Percentiles rank a stretch among this genome's conserved stretches.
Conservation (phyloP, 2,888 invertebrate species). For the Octonoba sinensis region DNA sequence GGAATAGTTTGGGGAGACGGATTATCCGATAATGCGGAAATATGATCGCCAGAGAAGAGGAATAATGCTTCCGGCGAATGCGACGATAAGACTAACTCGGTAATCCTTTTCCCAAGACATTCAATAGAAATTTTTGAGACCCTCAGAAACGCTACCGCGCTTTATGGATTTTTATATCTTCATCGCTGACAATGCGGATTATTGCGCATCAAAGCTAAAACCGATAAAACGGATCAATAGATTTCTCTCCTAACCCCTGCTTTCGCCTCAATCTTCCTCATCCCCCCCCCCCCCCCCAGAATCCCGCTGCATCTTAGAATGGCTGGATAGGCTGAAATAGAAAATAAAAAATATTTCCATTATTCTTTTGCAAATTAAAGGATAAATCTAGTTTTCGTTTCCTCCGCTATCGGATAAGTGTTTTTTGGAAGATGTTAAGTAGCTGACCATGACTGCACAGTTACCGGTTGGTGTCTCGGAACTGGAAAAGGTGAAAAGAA, state of each 20-base stretch:
- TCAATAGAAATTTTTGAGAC: constrained; percentile 29
- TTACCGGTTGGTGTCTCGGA: too few species aligned
- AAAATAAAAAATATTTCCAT: constrained; percentile 17
- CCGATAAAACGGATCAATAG: constrained; percentile 50
- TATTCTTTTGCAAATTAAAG: constrained; percentile 37
- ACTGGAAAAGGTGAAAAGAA: too few species aligned
- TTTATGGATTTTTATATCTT: constrained; percentile 36
- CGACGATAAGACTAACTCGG: constrained; percentile 45
- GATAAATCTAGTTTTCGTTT: constrained; percentile 15
- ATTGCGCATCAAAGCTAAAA: constrained; percentile 45
- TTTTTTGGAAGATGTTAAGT: too few species aligned
- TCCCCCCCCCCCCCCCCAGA: too few species aligned
- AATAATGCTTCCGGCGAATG: constrained; percentile 25
- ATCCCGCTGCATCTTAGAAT: too few species aligned
- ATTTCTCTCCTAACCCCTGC: constrained; percentile 5
- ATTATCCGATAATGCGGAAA: constrained; percentile 46
- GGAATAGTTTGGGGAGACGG: constrained; percentile 40
- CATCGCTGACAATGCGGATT: constrained; percentile 46
- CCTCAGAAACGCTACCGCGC: not conserved
- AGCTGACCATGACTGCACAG: too few species aligned
- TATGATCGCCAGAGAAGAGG: constrained; percentile 17
- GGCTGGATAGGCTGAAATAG: too few species aligned
- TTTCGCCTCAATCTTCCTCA: not conserved
- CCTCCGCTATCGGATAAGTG: too few species aligned
- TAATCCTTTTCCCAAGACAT: constrained; percentile 33